Base-by-base conservation (phyloP, 2,113 vertebrate species). In the Oenanthe oenanthe region DNA sequence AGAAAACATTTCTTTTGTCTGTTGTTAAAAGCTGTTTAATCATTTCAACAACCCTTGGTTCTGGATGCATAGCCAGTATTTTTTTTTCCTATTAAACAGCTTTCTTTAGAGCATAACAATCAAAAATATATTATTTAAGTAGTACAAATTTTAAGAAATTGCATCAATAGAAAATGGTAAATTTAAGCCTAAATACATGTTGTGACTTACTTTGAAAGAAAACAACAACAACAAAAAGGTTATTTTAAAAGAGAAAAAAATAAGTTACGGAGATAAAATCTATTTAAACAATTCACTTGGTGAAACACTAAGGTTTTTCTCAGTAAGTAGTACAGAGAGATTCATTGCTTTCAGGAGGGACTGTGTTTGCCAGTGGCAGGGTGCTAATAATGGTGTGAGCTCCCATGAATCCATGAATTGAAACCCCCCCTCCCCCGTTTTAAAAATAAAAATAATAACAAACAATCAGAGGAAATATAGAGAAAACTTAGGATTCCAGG, bases 1-100 rank as follows among this genome's bases (percentile, higher is more conserved):
- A 72, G 74, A 92, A 94, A 87, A 72, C 42, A 54, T 61, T 90
- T 76, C 25, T 73, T 92, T 83, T 66, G 54, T 83, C 63, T 88
- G 54, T 38, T 79, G 25, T 54, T 90, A 82, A 85, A 95, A 83
- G 57, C 28, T 90, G 36, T 73, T 90, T 85, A 85, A 70, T 79
- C 5, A 61, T 76, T 89, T 88, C 58, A 93, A 61, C 38, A 73
- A n/a, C 9, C 31, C 83, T 79, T 72, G 22, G 9, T 72, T 89
- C 34, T 71, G 31, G 22, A 68, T 85, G 32, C 32, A 76, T 4
- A 89, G 22, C 26, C 3, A 34, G 10, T 28, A 83, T 51, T 82
- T 94, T 85, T 61, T 28, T 71, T 65, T 9, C 14, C 19, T 32
- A 11, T 48, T 63, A 54, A 93, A 36, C 10, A 47, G 4, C 10